phyloP scores from a whole-genome alignment of 2,888 invertebrate species.

The Leistus spinibarbis region DNA sequence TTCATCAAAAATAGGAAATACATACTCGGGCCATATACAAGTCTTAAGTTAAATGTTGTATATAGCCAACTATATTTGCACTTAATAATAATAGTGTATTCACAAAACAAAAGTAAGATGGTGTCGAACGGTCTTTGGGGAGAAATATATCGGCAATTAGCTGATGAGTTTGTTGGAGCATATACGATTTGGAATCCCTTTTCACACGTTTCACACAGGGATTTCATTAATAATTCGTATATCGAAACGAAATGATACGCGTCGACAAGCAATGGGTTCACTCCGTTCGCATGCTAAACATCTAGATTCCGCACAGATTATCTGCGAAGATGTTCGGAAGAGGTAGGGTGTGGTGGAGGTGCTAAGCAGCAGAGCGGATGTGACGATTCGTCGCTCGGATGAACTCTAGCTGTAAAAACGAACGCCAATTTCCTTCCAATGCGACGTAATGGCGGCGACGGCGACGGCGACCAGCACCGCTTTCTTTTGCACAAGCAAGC shows the following conservation, averaged over 20 bases:
- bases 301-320: background rate
- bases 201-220: background rate
- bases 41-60: too few species aligned
- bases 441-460: slow-evolving; percentile 51
- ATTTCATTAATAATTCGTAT: slow-evolving; percentile 2
- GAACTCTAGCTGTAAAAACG: slow-evolving; percentile 44
- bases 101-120: background rate
- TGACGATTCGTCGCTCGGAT: slow-evolving; percentile 34
- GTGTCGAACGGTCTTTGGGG: background rate
- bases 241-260: background rate
- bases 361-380: slow-evolving; percentile 1
- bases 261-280: background rate
- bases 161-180: background rate
- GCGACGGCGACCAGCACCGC: slow-evolving; percentile 44
- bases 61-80: too few species aligned
- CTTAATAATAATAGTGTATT: too few species aligned
- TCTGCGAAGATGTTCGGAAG: background rate
- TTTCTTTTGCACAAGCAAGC: background rate
- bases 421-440: slow-evolving; percentile 50
- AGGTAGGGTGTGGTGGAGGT: background rate
- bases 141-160: background rate
- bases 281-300: background rate
- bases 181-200: background rate
- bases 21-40: too few species aligned
- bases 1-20: too few species aligned